Base-by-base conservation (phyloP, 2,797 vertebrate genomes). In the Hippoglossus hippoglossus region DNA sequence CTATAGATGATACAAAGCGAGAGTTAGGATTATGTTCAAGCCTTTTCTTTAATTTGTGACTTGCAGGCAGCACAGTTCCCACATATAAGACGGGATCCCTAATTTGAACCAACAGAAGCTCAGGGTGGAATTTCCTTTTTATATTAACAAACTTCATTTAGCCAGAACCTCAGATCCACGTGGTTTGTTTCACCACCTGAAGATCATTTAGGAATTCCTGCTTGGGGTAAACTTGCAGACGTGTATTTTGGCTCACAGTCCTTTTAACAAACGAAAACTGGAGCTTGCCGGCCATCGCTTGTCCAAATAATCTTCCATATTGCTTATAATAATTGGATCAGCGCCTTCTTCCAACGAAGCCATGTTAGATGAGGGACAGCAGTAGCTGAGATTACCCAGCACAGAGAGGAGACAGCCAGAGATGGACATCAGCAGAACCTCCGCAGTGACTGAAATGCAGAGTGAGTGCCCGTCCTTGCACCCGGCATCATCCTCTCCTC, bases 381-480 rank as follows among this genome's bases (percentile, higher is more conserved):
- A 51, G 19, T 19, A 24, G 36, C 66, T 60, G 63, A 25, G 55
- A 36, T 62, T 39, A 55, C 60, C 22, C 1, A 39, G 3, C 56
- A 52, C n/a, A 15, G 26, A 3, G 28, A 6, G 34, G 54, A 9
- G 8, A 39, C 39, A 51, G 56, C 19, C 47, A 21, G 28, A 51
- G 28, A 72, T 39, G 63, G 56, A 73, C 34, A 62, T 64, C 47
- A 72, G 64, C 2, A 19, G 58, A 64, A 34, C 24, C 28, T 65
- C 54, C 36, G 70, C 44, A 62, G 71, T 49, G 73, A 61, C 59
- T 2, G 41, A 74, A 68, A 75, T 84, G 69, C 64, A 59, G 50
- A 74, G 54, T 41, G 67, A 65, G 69, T n/a, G 60, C 41, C 24
- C 28, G 66, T 47, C 60, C 60, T 49, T 57, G 56, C 26, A 26